A percentile compares a stretch with the other conserved stretches of the same genome.
Evolutionary conservation across 2,888 invertebrate species (phyloP).

Genomic region (Protonemura montana): DNA sequence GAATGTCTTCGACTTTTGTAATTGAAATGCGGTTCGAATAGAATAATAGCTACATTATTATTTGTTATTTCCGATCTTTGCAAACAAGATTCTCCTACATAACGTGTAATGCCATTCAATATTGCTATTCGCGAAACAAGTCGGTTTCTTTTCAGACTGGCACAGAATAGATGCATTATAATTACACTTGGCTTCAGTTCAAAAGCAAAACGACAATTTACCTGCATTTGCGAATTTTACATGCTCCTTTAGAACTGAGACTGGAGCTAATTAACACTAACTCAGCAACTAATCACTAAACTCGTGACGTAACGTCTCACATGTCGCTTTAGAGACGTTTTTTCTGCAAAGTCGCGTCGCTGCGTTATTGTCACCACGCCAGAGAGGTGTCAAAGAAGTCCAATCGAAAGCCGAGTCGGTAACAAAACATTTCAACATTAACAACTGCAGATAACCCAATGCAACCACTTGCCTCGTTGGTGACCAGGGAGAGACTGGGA

Average conservation of each 20-base stretch:
- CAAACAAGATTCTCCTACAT: neutral
- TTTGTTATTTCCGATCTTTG: constrained; percentile 12
- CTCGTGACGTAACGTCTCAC: no score
- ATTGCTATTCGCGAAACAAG: neutral
- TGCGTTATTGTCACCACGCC: no score
- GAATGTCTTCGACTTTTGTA: neutral
- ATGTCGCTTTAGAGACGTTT: no score
- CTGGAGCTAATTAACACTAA: neutral
- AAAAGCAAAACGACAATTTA: neutral
- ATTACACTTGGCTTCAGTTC: neutral
- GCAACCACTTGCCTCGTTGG: no score
- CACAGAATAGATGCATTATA: neutral
- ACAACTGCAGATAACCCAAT: no score
- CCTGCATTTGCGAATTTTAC: neutral
- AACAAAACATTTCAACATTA: no score
- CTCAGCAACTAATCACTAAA: neutral
- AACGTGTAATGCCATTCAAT: neutral
- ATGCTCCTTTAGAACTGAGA: neutral
- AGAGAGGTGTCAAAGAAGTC: no score
- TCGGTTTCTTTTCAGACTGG: neutral
- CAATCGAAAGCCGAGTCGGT: no score
- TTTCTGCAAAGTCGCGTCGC: no score
- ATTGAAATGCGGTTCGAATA: neutral
- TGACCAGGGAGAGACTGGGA: no score
- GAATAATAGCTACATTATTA: constrained; percentile 8